Evolutionary conservation across 2,797 vertebrate genomes (phyloP).

Genomic region (Sebastes kiyomatsui): DNA sequence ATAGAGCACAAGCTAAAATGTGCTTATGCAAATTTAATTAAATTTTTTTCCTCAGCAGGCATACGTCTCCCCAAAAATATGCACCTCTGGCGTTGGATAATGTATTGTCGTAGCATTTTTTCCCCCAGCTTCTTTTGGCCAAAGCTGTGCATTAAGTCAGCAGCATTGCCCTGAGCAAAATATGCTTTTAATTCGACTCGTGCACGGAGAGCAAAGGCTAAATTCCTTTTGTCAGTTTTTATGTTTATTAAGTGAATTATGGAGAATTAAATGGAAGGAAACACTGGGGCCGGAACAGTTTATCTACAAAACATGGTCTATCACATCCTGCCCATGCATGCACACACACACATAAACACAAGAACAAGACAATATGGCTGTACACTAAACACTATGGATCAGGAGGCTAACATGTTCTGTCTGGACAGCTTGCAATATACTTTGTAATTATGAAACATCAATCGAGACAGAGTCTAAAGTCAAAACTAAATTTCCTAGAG

Average conservation of each 20-base stretch:
- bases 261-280: background rate
- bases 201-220: constrained; percentile 18
- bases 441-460: constrained; percentile 24
- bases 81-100: constrained; percentile 11
- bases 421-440: constrained; percentile 16
- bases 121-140: background rate
- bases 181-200: constrained; percentile 32
- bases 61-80: background rate
- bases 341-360: background rate
- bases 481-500: constrained; percentile 25
- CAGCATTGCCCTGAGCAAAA: constrained; percentile 27
- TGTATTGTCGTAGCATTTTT: background rate
- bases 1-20: background rate
- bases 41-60: background rate
- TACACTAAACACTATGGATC: constrained; percentile 8
- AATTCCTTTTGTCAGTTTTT: constrained; percentile 28
- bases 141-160: constrained; percentile 37
- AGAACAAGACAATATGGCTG: background rate
- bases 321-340: background rate
- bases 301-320: background rate
- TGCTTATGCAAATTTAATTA: background rate
- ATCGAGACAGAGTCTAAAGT: constrained; percentile 1
- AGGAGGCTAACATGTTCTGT: background rate
- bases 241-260: constrained; percentile 37
- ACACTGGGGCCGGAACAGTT: background rate